Percentiles rank a stretch among this genome's conserved stretches.
Evolutionary conservation across 2,888 invertebrate species (phyloP).

Genomic region (Sphecodes monilicornis): DNA sequence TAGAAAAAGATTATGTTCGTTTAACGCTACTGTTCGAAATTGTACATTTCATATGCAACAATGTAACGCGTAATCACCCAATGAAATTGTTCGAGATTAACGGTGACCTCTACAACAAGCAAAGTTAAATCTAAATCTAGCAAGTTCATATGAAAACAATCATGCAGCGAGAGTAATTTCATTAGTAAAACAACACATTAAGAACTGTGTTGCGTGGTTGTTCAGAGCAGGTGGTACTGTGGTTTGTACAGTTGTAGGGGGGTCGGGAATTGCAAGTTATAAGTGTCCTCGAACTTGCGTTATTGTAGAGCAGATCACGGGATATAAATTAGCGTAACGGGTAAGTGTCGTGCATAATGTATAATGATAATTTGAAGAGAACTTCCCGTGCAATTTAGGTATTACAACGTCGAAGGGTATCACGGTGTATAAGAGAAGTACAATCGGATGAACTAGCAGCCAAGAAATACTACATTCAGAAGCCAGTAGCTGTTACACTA

Average conservation of each 20-base stretch:
- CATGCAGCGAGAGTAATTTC: not conserved
- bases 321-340: conserved; percentile 43
- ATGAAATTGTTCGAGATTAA: not conserved
- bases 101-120: not conserved
- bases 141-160: not conserved
- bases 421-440: conserved; percentile 16
- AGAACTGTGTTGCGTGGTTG: not conserved
- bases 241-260: not conserved
- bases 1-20: not conserved
- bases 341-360: conserved; percentile 29
- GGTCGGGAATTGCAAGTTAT: not conserved
- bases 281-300: conserved; percentile 30
- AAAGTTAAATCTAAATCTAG: not conserved
- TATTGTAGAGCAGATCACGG: conserved; percentile 25
- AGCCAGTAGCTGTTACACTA: too few relatives aligned
- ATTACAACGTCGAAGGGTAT: conserved; percentile 18
- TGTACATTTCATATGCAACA: not conserved
- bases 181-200: conserved; percentile 4
- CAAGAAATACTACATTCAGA: not conserved
- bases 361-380: conserved; percentile 33
- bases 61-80: not conserved
- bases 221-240: not conserved
- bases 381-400: conserved; percentile 43
- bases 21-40: not conserved
- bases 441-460: not conserved